Base-by-base conservation (phyloP, 1,140 invertebrate species). In the Tenebrio molitor region DNA sequence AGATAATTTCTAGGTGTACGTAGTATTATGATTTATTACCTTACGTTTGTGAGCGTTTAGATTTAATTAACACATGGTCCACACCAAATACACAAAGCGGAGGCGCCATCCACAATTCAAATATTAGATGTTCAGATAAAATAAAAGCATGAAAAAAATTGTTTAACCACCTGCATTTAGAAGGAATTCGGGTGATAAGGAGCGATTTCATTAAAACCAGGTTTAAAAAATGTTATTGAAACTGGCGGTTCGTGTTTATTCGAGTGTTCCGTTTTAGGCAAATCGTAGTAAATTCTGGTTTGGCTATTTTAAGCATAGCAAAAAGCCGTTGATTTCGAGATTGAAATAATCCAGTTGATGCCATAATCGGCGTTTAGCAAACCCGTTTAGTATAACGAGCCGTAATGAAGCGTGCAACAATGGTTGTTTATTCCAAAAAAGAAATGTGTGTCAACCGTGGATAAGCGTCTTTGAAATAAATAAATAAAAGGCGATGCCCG, bases 161-260 rank as follows among this genome's bases (percentile, higher is more conserved):
- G 10, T 33, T 33, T 33, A 33, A 33, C 29, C 29, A 33, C 29
- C 29, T 33, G 29, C 29, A 33, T 33, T 5, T 33, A 33, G 4
- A 33, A 33, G 4, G 10, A 33, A 33, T 33, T 33, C 29, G 10
- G 29, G 4, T 33, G 29, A 33, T 33, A 33, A 33, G 29, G 10
- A 33, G 29, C 29, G 10, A 4, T 5, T 33, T 33, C 29, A 33
- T 33, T 33, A 33, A 33, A n/a, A n/a, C n/a, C n/a, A n/a, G n/a
- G n/a, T n/a, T n/a, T n/a, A n/a, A 39, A 39, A 65, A 65, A 16
- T 36, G 62, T 3, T 36, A 25, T 33, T 36, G 62, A 21, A 16
- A 15, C n/a, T n/a, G n/a, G n/a, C n/a, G n/a, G 17, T 25, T 53
- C 46, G 3, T 53, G 17, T 16, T 53, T 53, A 21, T 53, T 14